Conservation (phyloP, 1,140 invertebrate genomes). For the Musca domestica region DNA sequence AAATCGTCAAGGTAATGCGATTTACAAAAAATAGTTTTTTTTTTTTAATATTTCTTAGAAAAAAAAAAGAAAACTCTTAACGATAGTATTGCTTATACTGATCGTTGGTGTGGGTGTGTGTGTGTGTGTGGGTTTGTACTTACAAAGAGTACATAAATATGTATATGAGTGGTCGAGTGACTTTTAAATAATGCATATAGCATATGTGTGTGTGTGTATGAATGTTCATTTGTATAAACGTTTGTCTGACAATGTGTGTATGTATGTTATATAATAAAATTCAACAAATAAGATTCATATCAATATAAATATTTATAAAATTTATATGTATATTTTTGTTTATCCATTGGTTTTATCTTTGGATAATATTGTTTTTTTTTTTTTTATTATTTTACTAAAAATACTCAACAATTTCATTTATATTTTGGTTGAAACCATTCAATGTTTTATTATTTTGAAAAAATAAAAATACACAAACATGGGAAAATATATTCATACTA, state of each 20-base stretch:
- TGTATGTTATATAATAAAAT: not conserved
- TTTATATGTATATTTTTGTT: conserved; percentile 2
- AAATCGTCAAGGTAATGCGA: too few species aligned
- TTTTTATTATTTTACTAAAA: conserved; percentile 20
- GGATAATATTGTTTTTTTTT: not conserved
- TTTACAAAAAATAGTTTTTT: too few species aligned
- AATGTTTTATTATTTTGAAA: not conserved
- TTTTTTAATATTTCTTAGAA: too few species aligned
- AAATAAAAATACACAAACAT: too few species aligned
- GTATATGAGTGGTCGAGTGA: not conserved
- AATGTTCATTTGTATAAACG: too few species aligned
- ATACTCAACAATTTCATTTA: conserved; percentile 18
- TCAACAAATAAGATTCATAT: conserved; percentile 19
- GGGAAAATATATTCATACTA: not conserved
- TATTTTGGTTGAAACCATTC: conserved; percentile 17
- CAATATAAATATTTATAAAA: conserved; percentile 14
- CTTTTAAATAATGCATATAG: not conserved
- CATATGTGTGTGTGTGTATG: not conserved
- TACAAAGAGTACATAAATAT: not conserved
- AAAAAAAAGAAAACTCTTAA: too few species aligned
- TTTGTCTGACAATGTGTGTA: not conserved
- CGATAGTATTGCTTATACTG: too few species aligned
- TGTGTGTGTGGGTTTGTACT: too few species aligned
- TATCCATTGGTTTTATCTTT: not conserved
- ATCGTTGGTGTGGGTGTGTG: too few species aligned